phyloP scores from a whole-genome alignment of 2,888 invertebrate species.

The Chalcosyrphus nemorum region DNA sequence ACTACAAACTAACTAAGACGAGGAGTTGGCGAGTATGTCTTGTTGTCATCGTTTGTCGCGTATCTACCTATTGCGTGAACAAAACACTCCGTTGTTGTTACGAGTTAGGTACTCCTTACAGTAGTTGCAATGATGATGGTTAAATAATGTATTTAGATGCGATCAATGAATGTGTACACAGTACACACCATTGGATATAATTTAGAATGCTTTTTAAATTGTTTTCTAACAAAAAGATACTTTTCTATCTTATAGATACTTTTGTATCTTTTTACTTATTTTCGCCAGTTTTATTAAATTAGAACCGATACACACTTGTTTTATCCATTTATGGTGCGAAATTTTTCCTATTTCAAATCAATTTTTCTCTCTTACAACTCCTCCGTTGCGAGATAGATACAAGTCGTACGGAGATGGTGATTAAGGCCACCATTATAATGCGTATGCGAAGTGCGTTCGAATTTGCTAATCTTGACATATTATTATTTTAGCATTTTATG shows the following conservation, averaged over 20 bases:
- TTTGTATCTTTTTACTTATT: constrained; percentile 33
- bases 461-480: constrained; percentile 69
- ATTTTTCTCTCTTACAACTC: constrained; percentile 4
- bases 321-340: constrained; percentile 53
- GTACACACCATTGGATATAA: constrained; percentile 5
- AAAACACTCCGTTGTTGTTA: constrained; percentile 61
- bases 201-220: constrained; percentile 1
- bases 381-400: background rate
- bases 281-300: constrained; percentile 35
- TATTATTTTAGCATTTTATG: constrained; percentile 64
- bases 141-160: constrained; percentile 55
- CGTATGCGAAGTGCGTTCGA: constrained; percentile 64
- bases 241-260: constrained; percentile 16
- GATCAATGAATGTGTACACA: constrained; percentile 41
- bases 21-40: constrained; percentile 27
- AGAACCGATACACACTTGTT: constrained; percentile 35
- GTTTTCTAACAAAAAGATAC: constrained; percentile 11
- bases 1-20: background rate
- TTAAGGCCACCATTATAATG: constrained; percentile 68
- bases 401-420: constrained; percentile 17
- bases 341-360: constrained; percentile 20
- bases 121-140: constrained; percentile 1
- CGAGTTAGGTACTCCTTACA: background rate
- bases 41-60: constrained; percentile 69
- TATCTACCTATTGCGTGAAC: constrained; percentile 53